These are phyloP conservation scores for Tapirus indicus DNA, from an alignment of 2,797 vertebrate genomes.

Conservation along the genomic window DNA sequence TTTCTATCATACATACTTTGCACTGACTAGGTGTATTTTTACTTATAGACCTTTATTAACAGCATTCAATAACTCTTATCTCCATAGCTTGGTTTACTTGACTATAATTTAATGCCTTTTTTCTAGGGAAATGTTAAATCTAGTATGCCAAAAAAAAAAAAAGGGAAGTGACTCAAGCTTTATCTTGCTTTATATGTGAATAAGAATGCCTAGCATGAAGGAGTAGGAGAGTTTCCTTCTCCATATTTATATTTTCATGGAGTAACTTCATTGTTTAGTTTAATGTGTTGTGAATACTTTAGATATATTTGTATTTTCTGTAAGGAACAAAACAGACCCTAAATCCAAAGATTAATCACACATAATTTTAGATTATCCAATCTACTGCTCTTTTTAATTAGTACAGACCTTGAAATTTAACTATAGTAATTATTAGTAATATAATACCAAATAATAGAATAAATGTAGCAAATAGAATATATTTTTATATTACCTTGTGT, in stretches of 20 bases:
- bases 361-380: background rate
- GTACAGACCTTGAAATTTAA: conserved; percentile 22
- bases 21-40: background rate
- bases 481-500: conserved; percentile 47
- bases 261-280: background rate
- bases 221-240: background rate
- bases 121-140: background rate
- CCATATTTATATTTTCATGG: background rate
- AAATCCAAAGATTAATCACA: background rate
- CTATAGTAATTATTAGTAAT: background rate
- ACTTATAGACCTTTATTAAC: background rate
- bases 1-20: background rate
- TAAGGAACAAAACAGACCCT: background rate
- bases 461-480: background rate
- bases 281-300: background rate
- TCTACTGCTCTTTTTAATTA: conserved; percentile 2
- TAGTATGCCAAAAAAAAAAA: background rate
- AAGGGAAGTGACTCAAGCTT: background rate
- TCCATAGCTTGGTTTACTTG: background rate
- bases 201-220: background rate
- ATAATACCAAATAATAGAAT: background rate
- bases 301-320: conserved; percentile 19
- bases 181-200: background rate
- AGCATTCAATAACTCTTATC: background rate
- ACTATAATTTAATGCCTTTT: background rate